Evolutionary conservation across 2,888 invertebrate genomes (phyloP).

Genomic region (Yponomeuta plumbellus): DNA sequence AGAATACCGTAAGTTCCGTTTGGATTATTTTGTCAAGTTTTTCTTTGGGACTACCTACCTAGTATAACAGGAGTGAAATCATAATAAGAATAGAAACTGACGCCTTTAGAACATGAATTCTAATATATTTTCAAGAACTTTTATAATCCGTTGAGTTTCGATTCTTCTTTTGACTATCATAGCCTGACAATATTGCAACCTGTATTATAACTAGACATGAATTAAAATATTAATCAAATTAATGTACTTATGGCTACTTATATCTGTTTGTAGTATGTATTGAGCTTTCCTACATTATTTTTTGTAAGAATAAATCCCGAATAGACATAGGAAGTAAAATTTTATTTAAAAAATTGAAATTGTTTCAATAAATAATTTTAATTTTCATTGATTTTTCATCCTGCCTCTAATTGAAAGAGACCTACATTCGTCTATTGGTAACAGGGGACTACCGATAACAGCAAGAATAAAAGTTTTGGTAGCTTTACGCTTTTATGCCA

Average conservation of each 20-base stretch:
- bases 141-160: background rate
- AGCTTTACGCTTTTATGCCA: too few relatives aligned
- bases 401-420: too few relatives aligned
- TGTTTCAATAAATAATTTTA: conserved; percentile 75
- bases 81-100: background rate
- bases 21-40: too few relatives aligned
- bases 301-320: conserved; percentile 55
- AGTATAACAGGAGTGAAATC: background rate
- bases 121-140: background rate
- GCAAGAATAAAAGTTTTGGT: too few relatives aligned
- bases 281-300: conserved; percentile 62
- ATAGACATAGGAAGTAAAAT: conserved; percentile 61
- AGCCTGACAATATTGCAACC: background rate
- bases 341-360: conserved; percentile 64
- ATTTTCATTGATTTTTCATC: conserved; percentile 45
- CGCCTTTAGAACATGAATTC: background rate
- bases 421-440: too few relatives aligned
- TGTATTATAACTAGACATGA: background rate
- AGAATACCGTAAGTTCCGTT: too few relatives aligned
- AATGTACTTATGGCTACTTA: conserved; percentile 63
- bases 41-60: too few relatives aligned
- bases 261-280: conserved; percentile 26
- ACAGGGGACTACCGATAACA: too few relatives aligned
- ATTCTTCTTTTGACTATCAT: background rate
- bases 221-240: conserved; percentile 29